Evolutionary conservation across 2,113 vertebrate genomes (phyloP), one percentile per base, ranked within the genome.

Genomic region (Ageneiosus marmoratus): DNA sequence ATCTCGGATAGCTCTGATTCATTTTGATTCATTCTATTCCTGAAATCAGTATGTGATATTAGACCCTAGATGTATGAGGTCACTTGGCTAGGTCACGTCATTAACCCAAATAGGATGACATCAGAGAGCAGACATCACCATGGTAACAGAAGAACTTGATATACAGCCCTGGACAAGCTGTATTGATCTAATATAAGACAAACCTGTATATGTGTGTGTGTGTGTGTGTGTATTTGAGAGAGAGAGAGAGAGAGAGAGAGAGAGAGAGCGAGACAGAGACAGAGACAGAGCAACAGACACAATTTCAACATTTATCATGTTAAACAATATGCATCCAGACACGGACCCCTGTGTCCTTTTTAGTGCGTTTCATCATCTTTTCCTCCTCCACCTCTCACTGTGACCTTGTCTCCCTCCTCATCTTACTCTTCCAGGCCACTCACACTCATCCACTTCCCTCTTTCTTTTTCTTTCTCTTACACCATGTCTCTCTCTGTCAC

Each of bases 381-480:
- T 50, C 41, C 37, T 27, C 18, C 53, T 78, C 63, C 5, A 48
- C 51, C 34, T 50, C n/a, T 73, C 41, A 12, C 41, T 79, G 4
- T 63, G 46, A 79, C 77, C 77, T 53, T 69, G 32, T 73, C 77
- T 83, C 70, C 60, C 53, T 67, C 18, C 73, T 75, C 58, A n/a
- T 85, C 65, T 67, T 72, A 63, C 74, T 53, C 48, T 37, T 44
- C 41, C 18, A 58, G 60, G 63, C 34, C 83, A 77, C 44, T 85
- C 55, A 75, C 81, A 82, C 65, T 80, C 74, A 78, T 27, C 56
- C 80, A 67, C 84, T 89, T 89, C 83, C 85, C 84, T 89, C 63
- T 77, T 7, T 56, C 69, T 86, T 77, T 82, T 79, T 86, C 90
- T 86, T 89, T 85, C 86, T 87, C 80, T 78, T 88, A 87, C 89